Evolutionary conservation across 64 coral and sea anemone species (phyloP).

Genomic region (Montipora capricornis): DNA sequence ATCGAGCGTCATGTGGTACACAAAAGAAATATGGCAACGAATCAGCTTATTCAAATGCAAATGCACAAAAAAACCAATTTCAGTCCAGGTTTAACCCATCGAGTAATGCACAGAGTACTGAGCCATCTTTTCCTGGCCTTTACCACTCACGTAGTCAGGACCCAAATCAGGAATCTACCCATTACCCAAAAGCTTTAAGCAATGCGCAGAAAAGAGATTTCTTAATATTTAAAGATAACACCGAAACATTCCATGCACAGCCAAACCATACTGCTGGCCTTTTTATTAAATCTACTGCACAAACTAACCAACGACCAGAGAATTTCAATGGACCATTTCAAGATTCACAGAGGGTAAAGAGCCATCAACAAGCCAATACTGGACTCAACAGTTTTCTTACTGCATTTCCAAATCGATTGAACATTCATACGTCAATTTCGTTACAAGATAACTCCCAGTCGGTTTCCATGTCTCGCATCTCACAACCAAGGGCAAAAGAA

Average conservation of each 20-base stretch:
- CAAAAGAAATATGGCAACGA: background rate
- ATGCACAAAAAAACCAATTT: background rate
- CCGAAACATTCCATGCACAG: background rate
- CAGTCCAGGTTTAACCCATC: background rate
- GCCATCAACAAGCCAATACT: background rate
- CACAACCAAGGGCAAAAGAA: background rate
- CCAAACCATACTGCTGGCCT: background rate
- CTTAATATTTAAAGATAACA: background rate
- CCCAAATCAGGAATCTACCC: background rate
- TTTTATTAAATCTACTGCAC: background rate
- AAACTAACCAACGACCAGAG: no score
- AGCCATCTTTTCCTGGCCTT: background rate
- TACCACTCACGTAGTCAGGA: background rate
- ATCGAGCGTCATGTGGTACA: background rate
- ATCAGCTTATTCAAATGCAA: background rate
- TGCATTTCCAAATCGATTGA: background rate
- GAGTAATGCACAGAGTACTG: background rate
- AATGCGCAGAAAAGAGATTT: background rate
- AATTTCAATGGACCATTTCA: background rate
- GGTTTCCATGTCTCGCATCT: background rate
- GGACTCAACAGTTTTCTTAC: background rate
- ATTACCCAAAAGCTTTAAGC: background rate
- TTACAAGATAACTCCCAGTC: background rate
- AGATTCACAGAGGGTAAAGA: background rate
- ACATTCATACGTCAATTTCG: background rate